A percentile compares a stretch with the other conserved stretches of the same genome.
Evolutionary conservation across 2,113 vertebrate species (phyloP).

Genomic region (Bombycilla garrulus): DNA sequence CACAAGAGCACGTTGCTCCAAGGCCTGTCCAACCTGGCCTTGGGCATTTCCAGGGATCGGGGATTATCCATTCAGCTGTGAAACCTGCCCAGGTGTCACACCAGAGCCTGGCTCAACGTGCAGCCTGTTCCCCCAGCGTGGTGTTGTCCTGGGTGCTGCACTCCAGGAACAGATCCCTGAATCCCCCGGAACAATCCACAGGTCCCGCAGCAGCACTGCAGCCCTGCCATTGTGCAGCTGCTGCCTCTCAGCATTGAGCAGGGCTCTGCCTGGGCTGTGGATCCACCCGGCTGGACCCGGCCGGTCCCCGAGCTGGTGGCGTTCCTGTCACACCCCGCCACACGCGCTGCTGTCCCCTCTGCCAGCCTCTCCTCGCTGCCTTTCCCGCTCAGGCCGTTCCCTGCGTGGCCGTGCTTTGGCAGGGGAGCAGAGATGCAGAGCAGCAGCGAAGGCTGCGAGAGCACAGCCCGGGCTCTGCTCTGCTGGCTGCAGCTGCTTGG

Average conservation of each 20-base stretch:
- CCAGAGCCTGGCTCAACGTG: accelerated
- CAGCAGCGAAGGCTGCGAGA: not conserved
- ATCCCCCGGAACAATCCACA: accelerated
- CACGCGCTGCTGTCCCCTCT: accelerated
- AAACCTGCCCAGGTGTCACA: not conserved
- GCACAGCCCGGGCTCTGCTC: not conserved
- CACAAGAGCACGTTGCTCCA: accelerated
- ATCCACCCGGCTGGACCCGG: accelerated
- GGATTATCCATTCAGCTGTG: accelerated
- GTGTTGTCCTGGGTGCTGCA: accelerated
- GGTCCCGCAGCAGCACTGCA: not conserved
- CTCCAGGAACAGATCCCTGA: not conserved
- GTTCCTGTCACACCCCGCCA: not conserved
- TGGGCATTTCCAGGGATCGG: not conserved
- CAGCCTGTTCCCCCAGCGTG: accelerated
- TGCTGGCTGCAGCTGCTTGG: slow-evolving; percentile 28
- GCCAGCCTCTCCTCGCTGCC: not conserved
- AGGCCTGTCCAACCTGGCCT: not conserved
- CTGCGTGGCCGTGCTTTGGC: not conserved
- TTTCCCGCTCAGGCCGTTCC: not conserved
- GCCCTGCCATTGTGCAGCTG: not conserved
- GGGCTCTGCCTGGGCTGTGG: not conserved
- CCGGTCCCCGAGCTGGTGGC: accelerated
- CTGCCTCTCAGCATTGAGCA: accelerated
- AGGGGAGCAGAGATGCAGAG: not conserved